Evolutionary conservation across 2,113 vertebrate species (phyloP), one percentile per base, ranked within the genome.

Genomic region (Cettia cetti): DNA sequence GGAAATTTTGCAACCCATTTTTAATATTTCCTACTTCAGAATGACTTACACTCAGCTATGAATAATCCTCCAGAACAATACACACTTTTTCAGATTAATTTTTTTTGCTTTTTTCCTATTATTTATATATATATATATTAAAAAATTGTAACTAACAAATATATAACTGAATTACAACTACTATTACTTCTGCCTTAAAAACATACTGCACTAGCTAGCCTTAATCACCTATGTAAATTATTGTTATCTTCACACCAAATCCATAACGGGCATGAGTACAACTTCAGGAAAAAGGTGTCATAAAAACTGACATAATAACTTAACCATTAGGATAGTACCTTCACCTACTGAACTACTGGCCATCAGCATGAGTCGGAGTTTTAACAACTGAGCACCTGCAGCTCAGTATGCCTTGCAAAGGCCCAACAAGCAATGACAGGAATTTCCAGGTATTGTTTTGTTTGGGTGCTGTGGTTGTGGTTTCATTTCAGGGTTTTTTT

Each of bases 41-140:
- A 44, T 1, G 2, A 54, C 23, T 64, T 28, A 33, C 0, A 1
- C 6, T 68, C 53, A 39, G 15, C 33, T 64, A 40, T 18, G 9
- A 65, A 28, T 20, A 57, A 53, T 13, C 11, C 23, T 61, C 23
- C 15, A 79, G 19, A 83, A 83, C 7, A 64, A 56, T 3, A 60
- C 8, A 49, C 1, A 16, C 14, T 24, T 77, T 11, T 84, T 59
- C 33, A 76, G 27, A 63, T 49, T 17, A 17, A 40, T 12, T 2
- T 30, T 61, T 30, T 23, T 20, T 30, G 23, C 4, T 31, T 60
- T 60, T 60, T 53, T 30, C 27, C 45, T 40, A 12, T 44, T 28
- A 11, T 40, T 3, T 35, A 39, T 10, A 37, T 9, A 37, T 22
- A 56, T 15, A 47, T 10, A 47, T 17, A 59, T 12, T n/a, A n/a